Evolutionary conservation across 2,113 vertebrate genomes (phyloP), one percentile per base, ranked within the genome.

Genomic region (Cynopterus brachyotis): DNA sequence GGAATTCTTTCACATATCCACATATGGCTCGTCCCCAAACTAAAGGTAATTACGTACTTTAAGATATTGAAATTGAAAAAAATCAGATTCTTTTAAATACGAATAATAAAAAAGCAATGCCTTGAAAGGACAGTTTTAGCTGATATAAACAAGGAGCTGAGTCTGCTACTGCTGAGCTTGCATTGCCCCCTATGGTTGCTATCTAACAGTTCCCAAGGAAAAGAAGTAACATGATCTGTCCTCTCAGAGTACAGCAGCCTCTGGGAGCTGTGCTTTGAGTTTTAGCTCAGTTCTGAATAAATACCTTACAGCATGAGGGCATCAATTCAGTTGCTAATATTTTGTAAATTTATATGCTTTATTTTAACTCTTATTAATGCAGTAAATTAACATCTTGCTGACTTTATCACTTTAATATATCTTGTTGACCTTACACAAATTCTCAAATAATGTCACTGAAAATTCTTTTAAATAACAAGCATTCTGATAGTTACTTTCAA

Each of bases 111-210:
- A 50, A 67, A 78, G 60, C 81, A 81, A 26, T 73, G 42, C 37
- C 62, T 93, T 76, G 40, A 86, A 92, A 96, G 76, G 78, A 75
- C 47, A 45, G 53, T 37, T 89, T 91, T 73, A 69, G 78, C 78
- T n/a, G 35, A 35, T 87, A n/a, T 62, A 30, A 72, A 80, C 50
- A 82, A 73, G 82, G 60, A 97, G 80, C 93, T 94, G 96, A 62
- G 83, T 97, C n/a, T 19, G 42, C 89, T 70, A 98, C 97, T 93
- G 94, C 93, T 97, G 97, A 98, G 98, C 98, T 94, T 98, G 98
- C 76, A 98, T 98, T 99, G 98, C 98, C 98, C 98, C 98, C 98
- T 99, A 96, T 98, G 98, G 98, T 98, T 98, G 96, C 96, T 97
- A 28, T 90, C 86, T 91, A 95, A 97, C 97, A 97, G 87, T 95